Conservation (phyloP, 2,888 invertebrate genomes). For the Theodoxus fluviatilis region DNA sequence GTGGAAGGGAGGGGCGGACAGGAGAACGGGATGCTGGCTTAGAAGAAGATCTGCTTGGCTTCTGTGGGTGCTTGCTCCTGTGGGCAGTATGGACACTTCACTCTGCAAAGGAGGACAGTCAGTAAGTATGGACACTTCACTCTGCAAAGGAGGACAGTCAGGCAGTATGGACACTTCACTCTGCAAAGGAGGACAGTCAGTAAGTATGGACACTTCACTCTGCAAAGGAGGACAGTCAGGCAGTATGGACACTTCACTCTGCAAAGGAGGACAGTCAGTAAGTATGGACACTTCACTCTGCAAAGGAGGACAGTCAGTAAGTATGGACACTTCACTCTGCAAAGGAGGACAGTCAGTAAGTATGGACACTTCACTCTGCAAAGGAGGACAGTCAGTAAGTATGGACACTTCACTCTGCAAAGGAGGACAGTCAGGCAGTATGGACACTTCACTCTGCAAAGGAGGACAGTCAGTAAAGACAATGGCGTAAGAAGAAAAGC, state of each 20-base stretch:
- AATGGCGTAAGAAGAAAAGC: conserved; percentile 5
- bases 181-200: conserved; percentile 69
- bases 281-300: too few relatives aligned
- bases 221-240: conserved; percentile 66
- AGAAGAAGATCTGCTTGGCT: conserved; percentile 91
- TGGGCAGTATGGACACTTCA: conserved; percentile 99
- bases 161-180: too few relatives aligned
- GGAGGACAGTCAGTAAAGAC: conserved; percentile 18
- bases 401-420: conserved; percentile 84
- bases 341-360: conserved; percentile 48
- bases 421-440: conserved; percentile 76
- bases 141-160: conserved; percentile 69
- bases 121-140: too few relatives aligned
- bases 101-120: conserved; percentile 70
- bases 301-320: conserved; percentile 48
- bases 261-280: conserved; percentile 56
- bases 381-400: conserved; percentile 29
- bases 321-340: too few relatives aligned
- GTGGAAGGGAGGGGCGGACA: too few relatives aligned
- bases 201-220: too few relatives aligned
- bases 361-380: too few relatives aligned
- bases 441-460: conserved; percentile 91
- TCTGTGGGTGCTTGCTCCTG: conserved; percentile 93
- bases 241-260: too few relatives aligned
- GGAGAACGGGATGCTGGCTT: too few relatives aligned